phyloP scores from a whole-genome alignment of 1,140 invertebrate species.

The Temnothorax curvispinosus region DNA sequence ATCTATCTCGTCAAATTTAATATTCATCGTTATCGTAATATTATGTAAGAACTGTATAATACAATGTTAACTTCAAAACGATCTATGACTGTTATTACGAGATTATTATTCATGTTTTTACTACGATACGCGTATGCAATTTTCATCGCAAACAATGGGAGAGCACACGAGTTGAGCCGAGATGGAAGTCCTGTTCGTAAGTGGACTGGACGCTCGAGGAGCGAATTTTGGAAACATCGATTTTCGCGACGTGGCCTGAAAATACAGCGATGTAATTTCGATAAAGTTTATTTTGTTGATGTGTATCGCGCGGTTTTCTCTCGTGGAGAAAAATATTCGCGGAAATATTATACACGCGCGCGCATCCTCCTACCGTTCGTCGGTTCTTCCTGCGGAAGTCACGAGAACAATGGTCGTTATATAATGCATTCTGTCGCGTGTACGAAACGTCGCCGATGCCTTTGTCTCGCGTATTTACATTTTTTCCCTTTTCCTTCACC shows the following conservation, averaged over 20 bases:
- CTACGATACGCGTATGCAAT: background rate
- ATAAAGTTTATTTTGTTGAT: background rate
- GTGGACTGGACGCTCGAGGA: background rate
- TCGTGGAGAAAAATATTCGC: slow-evolving; percentile 25
- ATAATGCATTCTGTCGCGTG: slow-evolving; percentile 54
- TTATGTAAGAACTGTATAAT: background rate
- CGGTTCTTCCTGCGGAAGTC: slow-evolving; percentile 59
- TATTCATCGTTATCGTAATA: background rate
- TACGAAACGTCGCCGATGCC: slow-evolving; percentile 39
- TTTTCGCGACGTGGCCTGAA: slow-evolving; percentile 8
- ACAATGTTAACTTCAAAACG: background rate
- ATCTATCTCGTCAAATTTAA: background rate
- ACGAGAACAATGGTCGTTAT: slow-evolving; percentile 64
- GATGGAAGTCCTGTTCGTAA: background rate
- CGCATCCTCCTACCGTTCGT: slow-evolving; percentile 34
- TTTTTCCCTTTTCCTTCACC: slow-evolving; percentile 5
- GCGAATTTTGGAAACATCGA: slow-evolving; percentile 27
- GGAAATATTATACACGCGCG: slow-evolving; percentile 37
- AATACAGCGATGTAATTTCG: slow-evolving; percentile 29
- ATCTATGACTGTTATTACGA: background rate
- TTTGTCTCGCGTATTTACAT: slow-evolving; percentile 26
- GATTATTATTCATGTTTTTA: slow-evolving; percentile 9
- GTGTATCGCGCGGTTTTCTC: background rate
- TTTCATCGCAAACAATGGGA: slow-evolving; percentile 31
- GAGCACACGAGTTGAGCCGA: background rate